These are phyloP conservation scores for Diachasma alloeum DNA, from an alignment of 1,140 invertebrate genomes.

Conservation along the genomic window DNA sequence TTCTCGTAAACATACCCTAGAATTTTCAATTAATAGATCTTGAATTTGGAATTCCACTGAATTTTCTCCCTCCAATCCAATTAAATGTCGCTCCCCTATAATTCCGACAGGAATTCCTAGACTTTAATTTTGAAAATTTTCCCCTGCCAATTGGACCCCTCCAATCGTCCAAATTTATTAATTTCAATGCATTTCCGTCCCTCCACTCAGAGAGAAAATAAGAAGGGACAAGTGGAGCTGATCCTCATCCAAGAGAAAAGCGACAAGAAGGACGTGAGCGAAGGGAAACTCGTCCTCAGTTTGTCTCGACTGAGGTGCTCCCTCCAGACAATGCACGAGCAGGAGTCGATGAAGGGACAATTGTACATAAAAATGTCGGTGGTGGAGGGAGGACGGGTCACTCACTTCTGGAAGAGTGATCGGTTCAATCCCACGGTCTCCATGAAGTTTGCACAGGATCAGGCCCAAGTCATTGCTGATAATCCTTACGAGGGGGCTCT, in stretches of 20 bases:
- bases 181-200: not conserved
- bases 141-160: too few relatives aligned
- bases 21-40: too few relatives aligned
- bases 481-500: constrained; percentile 61
- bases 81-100: too few relatives aligned
- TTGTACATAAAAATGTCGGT: constrained; percentile 80
- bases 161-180: too few relatives aligned
- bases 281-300: constrained; percentile 65
- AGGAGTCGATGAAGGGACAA: constrained; percentile 72
- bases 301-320: constrained; percentile 66
- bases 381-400: constrained; percentile 73
- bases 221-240: constrained; percentile 73
- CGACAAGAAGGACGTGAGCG: constrained; percentile 70
- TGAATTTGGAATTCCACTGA: too few relatives aligned
- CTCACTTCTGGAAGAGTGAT: constrained; percentile 80
- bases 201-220: constrained; percentile 71
- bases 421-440: constrained; percentile 74
- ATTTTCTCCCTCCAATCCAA: too few relatives aligned
- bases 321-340: constrained; percentile 74
- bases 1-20: too few relatives aligned
- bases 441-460: constrained; percentile 60
- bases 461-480: constrained; percentile 55
- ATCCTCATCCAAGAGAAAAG: constrained; percentile 70
- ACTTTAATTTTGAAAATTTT: too few relatives aligned
- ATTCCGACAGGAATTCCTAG: too few relatives aligned